A percentile compares a stretch with the other conserved stretches of the same genome.
These are phyloP conservation scores for Enteromius mattozi DNA, from an alignment of 2,797 vertebrate genomes.

Conservation along the genomic window DNA sequence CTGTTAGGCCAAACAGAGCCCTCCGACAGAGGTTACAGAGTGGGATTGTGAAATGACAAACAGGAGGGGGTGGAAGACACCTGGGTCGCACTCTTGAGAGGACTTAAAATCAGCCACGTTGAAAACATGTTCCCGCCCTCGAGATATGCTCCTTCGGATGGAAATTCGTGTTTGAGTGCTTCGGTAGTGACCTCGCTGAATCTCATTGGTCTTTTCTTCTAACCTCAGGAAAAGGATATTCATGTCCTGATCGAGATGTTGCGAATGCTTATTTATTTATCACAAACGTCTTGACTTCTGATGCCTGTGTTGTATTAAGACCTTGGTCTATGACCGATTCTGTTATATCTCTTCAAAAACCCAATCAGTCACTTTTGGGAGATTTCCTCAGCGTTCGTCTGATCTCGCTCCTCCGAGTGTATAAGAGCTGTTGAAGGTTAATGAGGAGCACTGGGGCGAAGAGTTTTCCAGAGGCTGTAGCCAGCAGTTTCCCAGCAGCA, in stretches of 20 bases:
- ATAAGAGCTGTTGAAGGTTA: constrained; percentile 48
- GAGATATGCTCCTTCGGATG: constrained; percentile 25
- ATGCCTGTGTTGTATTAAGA: not conserved
- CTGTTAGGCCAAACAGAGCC: constrained; percentile 39
- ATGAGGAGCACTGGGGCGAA: constrained; percentile 51
- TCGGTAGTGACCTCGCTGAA: constrained; percentile 6
- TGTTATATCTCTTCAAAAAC: constrained; percentile 21
- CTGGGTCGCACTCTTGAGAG: constrained; percentile 43
- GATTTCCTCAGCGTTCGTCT: constrained; percentile 32
- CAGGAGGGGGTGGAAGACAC: constrained; percentile 33
- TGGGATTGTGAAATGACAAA: constrained; percentile 41
- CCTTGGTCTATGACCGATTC: not conserved
- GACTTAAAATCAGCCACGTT: constrained; percentile 1
- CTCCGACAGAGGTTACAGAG: constrained; percentile 12
- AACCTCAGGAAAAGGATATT: constrained; percentile 35
- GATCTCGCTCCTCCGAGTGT: constrained; percentile 41
- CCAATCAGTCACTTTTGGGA: constrained; percentile 11
- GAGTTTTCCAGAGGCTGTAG: constrained; percentile 49
- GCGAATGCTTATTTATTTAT: constrained; percentile 17
- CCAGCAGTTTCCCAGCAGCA: constrained; percentile 51
- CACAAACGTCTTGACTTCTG: not conserved
- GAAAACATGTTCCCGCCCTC: not conserved
- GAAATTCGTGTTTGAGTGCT: constrained; percentile 13
- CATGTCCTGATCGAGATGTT: not conserved
- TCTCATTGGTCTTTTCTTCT: constrained; percentile 41